phyloP scores from a whole-genome alignment of 1,140 invertebrate genomes.

The Panagrolaimus sp. region DNA sequence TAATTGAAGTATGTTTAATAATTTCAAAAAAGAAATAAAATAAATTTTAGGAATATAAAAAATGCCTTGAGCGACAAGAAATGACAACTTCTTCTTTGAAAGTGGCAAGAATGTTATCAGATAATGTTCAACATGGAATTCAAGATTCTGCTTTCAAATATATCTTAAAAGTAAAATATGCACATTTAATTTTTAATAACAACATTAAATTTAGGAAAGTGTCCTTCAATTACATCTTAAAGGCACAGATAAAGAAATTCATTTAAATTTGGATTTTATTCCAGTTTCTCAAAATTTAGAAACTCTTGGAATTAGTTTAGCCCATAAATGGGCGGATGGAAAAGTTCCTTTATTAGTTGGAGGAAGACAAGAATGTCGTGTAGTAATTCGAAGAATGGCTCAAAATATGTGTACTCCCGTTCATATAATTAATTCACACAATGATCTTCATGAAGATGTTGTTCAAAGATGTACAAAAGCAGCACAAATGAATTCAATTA shows the following conservation, averaged over 20 bases:
- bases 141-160: conserved; percentile 7
- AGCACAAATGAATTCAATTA: conserved; percentile 20
- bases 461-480: conserved; percentile 16
- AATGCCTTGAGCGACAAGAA: not conserved
- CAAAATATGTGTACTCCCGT: conserved; percentile 32
- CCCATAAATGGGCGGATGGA: conserved; percentile 28
- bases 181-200: too few relatives aligned
- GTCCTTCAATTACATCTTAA: not conserved
- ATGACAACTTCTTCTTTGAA: not conserved
- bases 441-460: conserved; percentile 24
- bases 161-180: not conserved
- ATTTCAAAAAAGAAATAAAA: not conserved
- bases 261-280: not conserved
- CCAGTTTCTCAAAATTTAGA: not conserved
- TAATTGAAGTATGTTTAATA: not conserved
- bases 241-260: conserved; percentile 9
- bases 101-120: not conserved
- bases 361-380: conserved; percentile 23
- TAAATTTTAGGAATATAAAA: conserved; percentile 4
- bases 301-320: conserved; percentile 12
- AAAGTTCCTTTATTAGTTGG: conserved; percentile 32
- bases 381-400: conserved; percentile 21
- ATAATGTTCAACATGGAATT: conserved; percentile 2
- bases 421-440: conserved; percentile 35
- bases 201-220: not conserved